Evolutionary conservation across 2,888 invertebrate genomes (phyloP).

Genomic region (Plagiodera versicolora): DNA sequence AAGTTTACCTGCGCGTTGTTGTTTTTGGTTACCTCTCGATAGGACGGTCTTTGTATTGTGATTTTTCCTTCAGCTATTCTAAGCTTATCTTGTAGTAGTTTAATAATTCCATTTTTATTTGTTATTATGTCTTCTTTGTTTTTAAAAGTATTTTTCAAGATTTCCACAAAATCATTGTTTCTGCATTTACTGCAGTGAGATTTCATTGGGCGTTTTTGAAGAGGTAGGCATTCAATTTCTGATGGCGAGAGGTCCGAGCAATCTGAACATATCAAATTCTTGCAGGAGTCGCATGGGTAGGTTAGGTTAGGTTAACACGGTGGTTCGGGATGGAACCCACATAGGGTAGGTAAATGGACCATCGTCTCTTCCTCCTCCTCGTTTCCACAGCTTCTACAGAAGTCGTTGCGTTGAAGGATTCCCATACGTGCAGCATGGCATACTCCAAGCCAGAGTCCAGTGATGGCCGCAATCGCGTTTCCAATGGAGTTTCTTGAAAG

Average conservation of each 20-base stretch:
- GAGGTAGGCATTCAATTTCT: not conserved
- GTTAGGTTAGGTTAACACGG: no score
- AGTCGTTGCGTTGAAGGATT: no score
- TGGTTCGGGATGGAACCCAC: no score
- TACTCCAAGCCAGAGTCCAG: no score
- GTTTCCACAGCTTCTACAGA: no score
- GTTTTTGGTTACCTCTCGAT: not conserved
- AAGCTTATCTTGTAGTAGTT: not conserved
- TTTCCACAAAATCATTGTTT: not conserved
- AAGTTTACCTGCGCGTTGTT: not conserved
- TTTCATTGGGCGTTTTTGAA: not conserved
- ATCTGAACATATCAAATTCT: not conserved
- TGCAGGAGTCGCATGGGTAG: not conserved
- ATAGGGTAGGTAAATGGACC: no score
- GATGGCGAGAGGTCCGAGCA: constrained; percentile 1
- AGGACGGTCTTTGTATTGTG: not conserved
- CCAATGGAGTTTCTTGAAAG: no score
- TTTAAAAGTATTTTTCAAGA: constrained; percentile 2
- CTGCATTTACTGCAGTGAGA: constrained; percentile 4
- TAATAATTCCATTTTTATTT: not conserved
- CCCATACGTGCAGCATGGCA: no score
- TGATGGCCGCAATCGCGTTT: no score
- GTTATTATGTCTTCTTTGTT: constrained; percentile 4
- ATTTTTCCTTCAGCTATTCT: constrained; percentile 1
- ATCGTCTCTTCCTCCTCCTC: no score